Conservation (phyloP, 2,797 vertebrate genomes). For the Sternotherus odoratus region DNA sequence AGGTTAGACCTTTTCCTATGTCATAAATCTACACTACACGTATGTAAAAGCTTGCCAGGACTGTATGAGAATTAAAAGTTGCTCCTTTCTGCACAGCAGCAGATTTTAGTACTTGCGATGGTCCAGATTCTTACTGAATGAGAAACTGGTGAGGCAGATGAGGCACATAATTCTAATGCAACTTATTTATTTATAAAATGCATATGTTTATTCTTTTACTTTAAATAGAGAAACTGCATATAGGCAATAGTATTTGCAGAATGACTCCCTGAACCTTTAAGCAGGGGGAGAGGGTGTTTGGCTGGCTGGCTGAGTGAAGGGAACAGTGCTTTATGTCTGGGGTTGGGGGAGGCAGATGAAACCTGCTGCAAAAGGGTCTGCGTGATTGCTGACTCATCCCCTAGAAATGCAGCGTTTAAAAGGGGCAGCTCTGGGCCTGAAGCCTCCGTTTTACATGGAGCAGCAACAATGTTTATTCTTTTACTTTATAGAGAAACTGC, state of each 20-base stretch:
- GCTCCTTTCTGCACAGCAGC: not conserved
- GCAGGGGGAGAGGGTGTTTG: no score
- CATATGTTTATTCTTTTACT: not conserved
- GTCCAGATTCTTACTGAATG: not conserved
- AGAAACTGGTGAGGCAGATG: not conserved
- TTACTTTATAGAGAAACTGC: no score
- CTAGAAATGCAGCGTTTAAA: no score
- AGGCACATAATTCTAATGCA: not conserved
- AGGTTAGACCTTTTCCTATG: not conserved
- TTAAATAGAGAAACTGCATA: not conserved
- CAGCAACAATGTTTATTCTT: no score
- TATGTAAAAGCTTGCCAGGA: not conserved
- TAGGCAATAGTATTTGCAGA: constrained; percentile 30
- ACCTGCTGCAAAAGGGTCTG: no score
- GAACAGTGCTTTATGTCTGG: no score
- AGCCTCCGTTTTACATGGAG: no score
- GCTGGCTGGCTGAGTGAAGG: no score
- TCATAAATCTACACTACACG: not conserved
- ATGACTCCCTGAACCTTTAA: not conserved
- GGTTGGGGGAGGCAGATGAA: no score
- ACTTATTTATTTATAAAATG: not conserved
- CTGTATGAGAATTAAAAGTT: not conserved
- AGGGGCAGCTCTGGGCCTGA: no score
- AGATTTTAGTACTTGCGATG: not conserved
- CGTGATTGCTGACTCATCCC: no score